Percentiles rank a stretch among this genome's conserved stretches.
Evolutionary conservation across 1,140 invertebrate species (phyloP).

Genomic region (Ostrea edulis): DNA sequence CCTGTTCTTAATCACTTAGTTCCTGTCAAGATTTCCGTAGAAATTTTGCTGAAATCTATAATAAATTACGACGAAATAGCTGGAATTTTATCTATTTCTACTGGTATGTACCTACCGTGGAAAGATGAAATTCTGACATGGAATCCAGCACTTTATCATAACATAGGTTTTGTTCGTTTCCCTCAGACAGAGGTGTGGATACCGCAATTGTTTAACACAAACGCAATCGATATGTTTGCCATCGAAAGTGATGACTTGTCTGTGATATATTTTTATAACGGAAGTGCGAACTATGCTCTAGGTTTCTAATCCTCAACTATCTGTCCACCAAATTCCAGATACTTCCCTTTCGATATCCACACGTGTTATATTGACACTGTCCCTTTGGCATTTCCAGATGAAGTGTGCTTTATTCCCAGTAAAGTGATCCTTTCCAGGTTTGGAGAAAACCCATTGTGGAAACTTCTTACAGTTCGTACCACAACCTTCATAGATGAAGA

Average conservation of each 20-base stretch:
- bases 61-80: neutral
- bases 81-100: neutral
- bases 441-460: conserved; percentile 7
- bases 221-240: neutral
- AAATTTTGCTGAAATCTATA: neutral
- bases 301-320: neutral
- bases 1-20: neutral
- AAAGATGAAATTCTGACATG: neutral
- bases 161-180: neutral
- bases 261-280: neutral
- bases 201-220: neutral
- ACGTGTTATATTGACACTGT: neutral
- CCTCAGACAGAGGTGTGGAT: neutral
- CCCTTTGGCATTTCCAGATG: neutral
- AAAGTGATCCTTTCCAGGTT: neutral
- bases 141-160: neutral
- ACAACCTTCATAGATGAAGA: neutral
- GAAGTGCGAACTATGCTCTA: neutral
- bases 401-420: neutral
- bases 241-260: neutral
- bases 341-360: conserved; percentile 9
- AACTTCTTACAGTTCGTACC: neutral
- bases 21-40: neutral
- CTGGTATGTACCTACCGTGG: neutral
- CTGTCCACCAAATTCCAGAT: neutral